phyloP scores from a whole-genome alignment of 23 tunicate species.

The Phallusia fumigata region DNA sequence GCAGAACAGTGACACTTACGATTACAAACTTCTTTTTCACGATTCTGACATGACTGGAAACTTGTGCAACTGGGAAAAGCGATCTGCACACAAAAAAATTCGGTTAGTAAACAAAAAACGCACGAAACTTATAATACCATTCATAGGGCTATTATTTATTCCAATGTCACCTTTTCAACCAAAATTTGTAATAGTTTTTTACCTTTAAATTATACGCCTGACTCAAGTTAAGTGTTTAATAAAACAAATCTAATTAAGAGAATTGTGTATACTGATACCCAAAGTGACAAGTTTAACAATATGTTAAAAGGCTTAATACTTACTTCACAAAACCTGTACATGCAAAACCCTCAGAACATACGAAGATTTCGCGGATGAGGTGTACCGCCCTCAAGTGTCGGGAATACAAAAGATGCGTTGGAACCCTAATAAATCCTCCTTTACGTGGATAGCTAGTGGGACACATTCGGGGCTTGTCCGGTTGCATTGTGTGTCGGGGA shows the following conservation, averaged over 20 bases:
- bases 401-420: conserved; percentile 64
- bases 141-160: too few relatives aligned
- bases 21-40: conserved; percentile 37
- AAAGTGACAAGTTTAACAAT: too few relatives aligned
- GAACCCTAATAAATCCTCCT: conserved; percentile 73
- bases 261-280: too few relatives aligned
- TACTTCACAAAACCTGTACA: too few relatives aligned
- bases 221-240: too few relatives aligned
- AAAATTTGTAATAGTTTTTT: too few relatives aligned
- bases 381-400: conserved; percentile 21
- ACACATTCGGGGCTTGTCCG: conserved; percentile 75
- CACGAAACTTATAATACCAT: too few relatives aligned
- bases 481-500: conserved; percentile 50
- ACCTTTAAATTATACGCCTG: too few relatives aligned
- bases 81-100: conserved; percentile 32
- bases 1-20: not conserved
- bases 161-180: too few relatives aligned
- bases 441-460: conserved; percentile 74
- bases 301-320: too few relatives aligned
- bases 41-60: conserved; percentile 20
- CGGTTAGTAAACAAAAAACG: conserved; percentile 18
- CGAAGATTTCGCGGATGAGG: conserved; percentile 54
- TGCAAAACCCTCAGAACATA: conserved; percentile 16
- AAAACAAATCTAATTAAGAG: too few relatives aligned
- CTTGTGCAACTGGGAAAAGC: conserved; percentile 30